These are phyloP conservation scores for Ceriagrion tenellum DNA, from an alignment of 2,888 invertebrate species.

Conservation along the genomic window DNA sequence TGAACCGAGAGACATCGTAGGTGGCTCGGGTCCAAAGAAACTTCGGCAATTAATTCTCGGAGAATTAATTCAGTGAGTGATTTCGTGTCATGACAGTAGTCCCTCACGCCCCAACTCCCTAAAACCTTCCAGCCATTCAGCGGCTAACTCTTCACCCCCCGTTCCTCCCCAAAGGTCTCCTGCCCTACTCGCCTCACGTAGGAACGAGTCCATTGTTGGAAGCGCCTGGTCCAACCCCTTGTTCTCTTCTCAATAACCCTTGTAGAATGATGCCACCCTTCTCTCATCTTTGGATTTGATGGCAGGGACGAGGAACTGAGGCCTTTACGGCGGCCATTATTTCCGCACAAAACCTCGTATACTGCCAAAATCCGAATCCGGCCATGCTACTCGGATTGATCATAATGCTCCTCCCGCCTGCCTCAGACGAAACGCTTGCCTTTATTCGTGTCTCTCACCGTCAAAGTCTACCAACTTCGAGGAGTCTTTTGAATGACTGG, in stretches of 20 bases:
- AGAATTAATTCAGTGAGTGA: constrained; percentile 17
- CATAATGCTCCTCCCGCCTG: not conserved
- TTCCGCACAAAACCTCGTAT: constrained; percentile 16
- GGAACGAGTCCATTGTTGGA: not conserved
- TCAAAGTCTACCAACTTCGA: not conserved
- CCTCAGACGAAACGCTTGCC: not conserved
- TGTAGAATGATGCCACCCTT: constrained; percentile 12
- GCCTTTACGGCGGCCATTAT: not conserved
- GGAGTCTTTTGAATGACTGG: not conserved
- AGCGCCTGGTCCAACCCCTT: not conserved
- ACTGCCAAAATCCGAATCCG: not conserved
- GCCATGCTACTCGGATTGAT: not conserved
- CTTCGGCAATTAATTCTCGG: not conserved
- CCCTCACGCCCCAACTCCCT: not conserved
- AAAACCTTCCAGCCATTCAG: not conserved
- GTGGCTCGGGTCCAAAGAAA: not conserved
- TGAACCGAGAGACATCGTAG: not conserved
- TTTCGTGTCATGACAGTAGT: not conserved
- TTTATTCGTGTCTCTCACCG: not conserved
- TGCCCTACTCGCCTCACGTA: not conserved
- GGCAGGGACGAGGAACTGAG: not conserved
- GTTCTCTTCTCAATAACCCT: constrained; percentile 15
- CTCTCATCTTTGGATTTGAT: not conserved
- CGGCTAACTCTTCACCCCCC: not conserved
- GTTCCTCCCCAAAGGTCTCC: not conserved